Conservation (phyloP, 1,140 invertebrate species). For the Muscidifurax raptorellus region DNA sequence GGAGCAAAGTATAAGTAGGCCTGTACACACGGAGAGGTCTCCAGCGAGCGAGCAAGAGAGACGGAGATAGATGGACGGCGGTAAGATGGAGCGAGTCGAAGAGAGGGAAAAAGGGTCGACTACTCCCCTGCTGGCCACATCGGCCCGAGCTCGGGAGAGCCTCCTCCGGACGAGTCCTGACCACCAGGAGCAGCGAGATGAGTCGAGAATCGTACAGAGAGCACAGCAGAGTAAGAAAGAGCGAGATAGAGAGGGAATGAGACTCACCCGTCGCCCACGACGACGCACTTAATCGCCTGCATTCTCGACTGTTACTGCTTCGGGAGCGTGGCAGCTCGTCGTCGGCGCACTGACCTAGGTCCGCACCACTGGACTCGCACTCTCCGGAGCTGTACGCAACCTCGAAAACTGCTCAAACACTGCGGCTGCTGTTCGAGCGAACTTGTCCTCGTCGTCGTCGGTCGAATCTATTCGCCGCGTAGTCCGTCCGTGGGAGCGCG, state of each 20-base stretch:
- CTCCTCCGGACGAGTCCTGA: neutral
- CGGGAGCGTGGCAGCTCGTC: neutral
- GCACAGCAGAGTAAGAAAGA: neutral
- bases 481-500: neutral
- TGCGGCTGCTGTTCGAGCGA: neutral
- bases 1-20: neutral
- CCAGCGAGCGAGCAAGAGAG: neutral
- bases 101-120: slow-evolving; percentile 19
- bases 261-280: slow-evolving; percentile 94
- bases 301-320: slow-evolving; percentile 73
- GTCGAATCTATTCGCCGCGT: neutral
- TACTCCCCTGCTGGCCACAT: slow-evolving; percentile 2
- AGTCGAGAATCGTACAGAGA: neutral
- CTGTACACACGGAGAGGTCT: neutral
- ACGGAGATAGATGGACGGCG: neutral
- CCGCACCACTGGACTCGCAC: neutral
- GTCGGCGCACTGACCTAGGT: neutral
- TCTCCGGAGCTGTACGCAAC: neutral
- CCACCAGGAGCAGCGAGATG: neutral
- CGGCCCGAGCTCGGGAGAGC: slow-evolving; percentile 22
- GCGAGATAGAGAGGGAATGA: neutral
- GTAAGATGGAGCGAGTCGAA: neutral
- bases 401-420: neutral
- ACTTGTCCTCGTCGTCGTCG: neutral
- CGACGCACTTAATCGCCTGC: slow-evolving; percentile 97